Percentiles rank a stretch among this genome's conserved stretches.
phyloP scores from a whole-genome alignment of 2,888 invertebrate species.

The Hecatera dysodea region DNA sequence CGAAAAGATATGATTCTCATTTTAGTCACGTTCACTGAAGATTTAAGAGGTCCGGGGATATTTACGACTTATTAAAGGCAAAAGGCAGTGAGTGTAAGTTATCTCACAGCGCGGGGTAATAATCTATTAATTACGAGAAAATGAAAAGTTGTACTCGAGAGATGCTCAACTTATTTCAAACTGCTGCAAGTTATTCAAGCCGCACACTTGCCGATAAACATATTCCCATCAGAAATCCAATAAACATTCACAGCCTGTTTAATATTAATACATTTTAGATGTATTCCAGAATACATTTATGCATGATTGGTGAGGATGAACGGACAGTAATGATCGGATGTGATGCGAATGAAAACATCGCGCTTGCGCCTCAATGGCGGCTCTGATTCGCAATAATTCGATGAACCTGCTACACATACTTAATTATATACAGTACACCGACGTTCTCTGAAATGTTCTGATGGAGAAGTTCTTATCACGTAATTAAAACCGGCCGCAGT shows the following conservation, averaged over 20 bases:
- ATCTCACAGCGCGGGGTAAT: conserved; percentile 37
- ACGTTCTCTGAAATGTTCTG: conserved; percentile 16
- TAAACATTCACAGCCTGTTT: conserved; percentile 49
- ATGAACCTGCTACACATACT: neutral
- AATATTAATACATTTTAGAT: conserved; percentile 56
- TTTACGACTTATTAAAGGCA: conserved; percentile 60
- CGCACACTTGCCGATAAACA: conserved; percentile 15
- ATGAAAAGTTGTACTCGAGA: conserved; percentile 28
- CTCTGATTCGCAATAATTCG: conserved; percentile 22
- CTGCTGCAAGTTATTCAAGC: conserved; percentile 13
- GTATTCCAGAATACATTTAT: conserved; percentile 58
- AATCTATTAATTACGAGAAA: conserved; percentile 43
- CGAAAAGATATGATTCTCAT: conserved; percentile 59
- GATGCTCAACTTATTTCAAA: conserved; percentile 1
- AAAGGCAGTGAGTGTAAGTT: conserved; percentile 38
- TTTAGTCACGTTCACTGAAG: conserved; percentile 62
- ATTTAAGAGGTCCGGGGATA: conserved; percentile 58
- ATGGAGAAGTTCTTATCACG: conserved; percentile 39
- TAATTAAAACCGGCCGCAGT: conserved; percentile 38
- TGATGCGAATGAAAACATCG: conserved; percentile 53
- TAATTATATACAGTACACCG: conserved; percentile 19
- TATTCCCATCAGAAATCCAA: conserved; percentile 33
- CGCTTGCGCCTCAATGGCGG: conserved; percentile 42
- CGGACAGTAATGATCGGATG: conserved; percentile 64
- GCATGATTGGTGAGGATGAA: conserved; percentile 57